Percentiles rank a stretch among this genome's conserved stretches.
Conservation (phyloP, 1,140 invertebrate genomes). For the Bombus confusus region DNA sequence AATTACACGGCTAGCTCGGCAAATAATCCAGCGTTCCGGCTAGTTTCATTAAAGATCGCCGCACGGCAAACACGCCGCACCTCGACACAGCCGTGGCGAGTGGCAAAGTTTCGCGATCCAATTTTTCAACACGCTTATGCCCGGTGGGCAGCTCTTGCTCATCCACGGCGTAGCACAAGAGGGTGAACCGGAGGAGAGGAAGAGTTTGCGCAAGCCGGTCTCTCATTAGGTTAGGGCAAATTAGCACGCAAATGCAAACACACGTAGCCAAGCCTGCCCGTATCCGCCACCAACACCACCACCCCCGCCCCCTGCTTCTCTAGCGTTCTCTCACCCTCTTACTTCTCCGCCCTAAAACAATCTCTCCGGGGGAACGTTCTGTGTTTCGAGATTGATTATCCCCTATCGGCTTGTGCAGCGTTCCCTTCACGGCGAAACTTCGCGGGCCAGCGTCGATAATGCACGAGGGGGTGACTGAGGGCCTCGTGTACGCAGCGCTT, state of each 20-base stretch:
- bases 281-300: background rate
- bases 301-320: background rate
- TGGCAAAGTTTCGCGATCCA: constrained; percentile 36
- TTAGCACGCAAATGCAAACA: constrained; percentile 78
- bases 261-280: constrained; percentile 46
- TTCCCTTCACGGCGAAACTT: constrained; percentile 72
- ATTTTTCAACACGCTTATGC: constrained; percentile 44
- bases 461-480: constrained; percentile 42
- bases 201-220: constrained; percentile 69
- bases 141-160: constrained; percentile 2
- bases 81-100: too few species aligned
- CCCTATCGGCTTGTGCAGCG: constrained; percentile 76
- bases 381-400: constrained; percentile 80
- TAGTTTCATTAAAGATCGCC: constrained; percentile 46
- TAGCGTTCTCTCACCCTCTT: background rate
- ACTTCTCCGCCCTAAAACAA: constrained; percentile 14
- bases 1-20: constrained; percentile 9
- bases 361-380: constrained; percentile 62
- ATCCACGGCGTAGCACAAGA: background rate
- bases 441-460: constrained; percentile 72
- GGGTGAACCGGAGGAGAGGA: constrained; percentile 36
- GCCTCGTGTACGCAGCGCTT: background rate
- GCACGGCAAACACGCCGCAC: constrained; percentile 16
- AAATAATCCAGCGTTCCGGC: constrained; percentile 22
- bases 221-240: constrained; percentile 79